Conservation (phyloP, 2,888 invertebrate genomes). For the Xestia c-nigrum region DNA sequence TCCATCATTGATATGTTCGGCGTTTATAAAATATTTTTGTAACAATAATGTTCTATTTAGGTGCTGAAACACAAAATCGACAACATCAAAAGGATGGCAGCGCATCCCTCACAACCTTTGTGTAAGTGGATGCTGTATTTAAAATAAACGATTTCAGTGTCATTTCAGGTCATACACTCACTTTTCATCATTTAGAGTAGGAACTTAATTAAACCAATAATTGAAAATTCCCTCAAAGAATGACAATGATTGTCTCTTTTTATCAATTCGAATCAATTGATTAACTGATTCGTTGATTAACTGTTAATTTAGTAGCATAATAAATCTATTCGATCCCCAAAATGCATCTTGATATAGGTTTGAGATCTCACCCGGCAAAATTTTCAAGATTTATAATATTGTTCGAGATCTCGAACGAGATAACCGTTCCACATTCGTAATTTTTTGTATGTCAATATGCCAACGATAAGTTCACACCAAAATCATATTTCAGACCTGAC, state of each 20-base stretch:
- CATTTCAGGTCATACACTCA: neutral
- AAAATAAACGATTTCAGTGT: slow-evolving; percentile 13
- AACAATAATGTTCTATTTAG: slow-evolving; percentile 88
- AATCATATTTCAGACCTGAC: slow-evolving; percentile 93
- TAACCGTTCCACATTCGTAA: neutral
- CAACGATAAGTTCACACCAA: neutral
- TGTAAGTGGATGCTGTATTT: slow-evolving; percentile 92
- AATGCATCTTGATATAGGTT: neutral
- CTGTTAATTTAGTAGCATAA: neutral
- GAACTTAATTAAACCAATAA: neutral
- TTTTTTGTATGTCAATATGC: neutral
- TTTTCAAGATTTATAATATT: neutral
- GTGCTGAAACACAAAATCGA: slow-evolving; percentile 98
- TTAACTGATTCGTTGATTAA: neutral
- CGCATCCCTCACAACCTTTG: slow-evolving; percentile 98
- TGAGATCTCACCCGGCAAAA: neutral
- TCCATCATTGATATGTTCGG: slow-evolving; percentile 6
- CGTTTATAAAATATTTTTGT: slow-evolving; percentile 50
- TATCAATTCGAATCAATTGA: no score
- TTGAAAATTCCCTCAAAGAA: neutral
- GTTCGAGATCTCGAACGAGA: neutral
- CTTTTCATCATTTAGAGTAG: neutral
- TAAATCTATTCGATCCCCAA: neutral
- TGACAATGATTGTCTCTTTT: no score
- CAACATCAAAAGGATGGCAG: slow-evolving; percentile 98